Conservation (phyloP, 2,888 invertebrate species). For the Pediacus dermestoides region DNA sequence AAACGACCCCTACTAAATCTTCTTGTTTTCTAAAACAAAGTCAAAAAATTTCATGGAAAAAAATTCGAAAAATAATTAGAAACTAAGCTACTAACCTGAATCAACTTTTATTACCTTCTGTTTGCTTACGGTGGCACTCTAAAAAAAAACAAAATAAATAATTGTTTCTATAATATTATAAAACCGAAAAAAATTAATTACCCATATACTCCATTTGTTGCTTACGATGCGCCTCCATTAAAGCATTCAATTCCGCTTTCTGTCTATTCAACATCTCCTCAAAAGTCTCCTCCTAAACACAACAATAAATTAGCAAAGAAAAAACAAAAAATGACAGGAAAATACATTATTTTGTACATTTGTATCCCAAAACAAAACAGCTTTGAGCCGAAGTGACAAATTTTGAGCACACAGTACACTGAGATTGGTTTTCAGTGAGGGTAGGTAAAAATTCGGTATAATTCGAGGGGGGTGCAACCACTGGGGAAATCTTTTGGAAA, state of each 20-base stretch:
- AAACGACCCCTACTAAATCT: conserved; percentile 34
- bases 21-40: conserved; percentile 38
- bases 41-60: conserved; percentile 9
- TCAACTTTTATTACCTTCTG: conserved; percentile 38
- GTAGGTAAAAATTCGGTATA: no score
- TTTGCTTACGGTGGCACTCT: conserved; percentile 39
- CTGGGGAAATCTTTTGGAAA: no score
- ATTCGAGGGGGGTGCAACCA: no score
- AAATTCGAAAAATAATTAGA: conserved; percentile 12
- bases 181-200: conserved; percentile 25
- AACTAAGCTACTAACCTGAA: conserved; percentile 13
- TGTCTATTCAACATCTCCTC: conserved; percentile 53
- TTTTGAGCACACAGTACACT: no score
- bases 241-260: conserved; percentile 55
- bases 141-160: conserved; percentile 26
- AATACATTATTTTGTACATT: no score
- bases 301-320: conserved; percentile 16
- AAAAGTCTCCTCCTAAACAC: conserved; percentile 48
- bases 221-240: conserved; percentile 52
- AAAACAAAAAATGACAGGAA: conserved; percentile 7
- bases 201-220: conserved; percentile 52
- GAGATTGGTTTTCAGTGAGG: no score
- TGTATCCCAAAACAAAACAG: no score
- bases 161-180: conserved; percentile 7
- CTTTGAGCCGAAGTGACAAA: no score